A percentile compares a stretch with the other conserved stretches of the same genome.
Conservation (phyloP, 2,113 vertebrate species). For the Centropristis striata region DNA sequence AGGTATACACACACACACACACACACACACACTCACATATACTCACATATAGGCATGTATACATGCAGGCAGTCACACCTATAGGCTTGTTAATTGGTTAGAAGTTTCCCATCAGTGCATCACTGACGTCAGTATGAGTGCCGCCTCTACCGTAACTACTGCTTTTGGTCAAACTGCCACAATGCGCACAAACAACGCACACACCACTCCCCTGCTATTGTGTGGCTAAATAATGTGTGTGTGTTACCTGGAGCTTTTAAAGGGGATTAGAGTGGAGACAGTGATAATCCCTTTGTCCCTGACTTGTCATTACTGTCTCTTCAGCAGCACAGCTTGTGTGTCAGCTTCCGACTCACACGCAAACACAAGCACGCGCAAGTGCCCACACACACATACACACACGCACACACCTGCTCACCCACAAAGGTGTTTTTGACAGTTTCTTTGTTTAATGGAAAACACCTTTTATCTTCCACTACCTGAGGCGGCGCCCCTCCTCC, state of each 20-base stretch:
- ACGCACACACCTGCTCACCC: constrained; percentile 66
- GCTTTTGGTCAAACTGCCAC: constrained; percentile 40
- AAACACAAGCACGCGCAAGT: constrained; percentile 12
- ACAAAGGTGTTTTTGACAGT: constrained; percentile 81
- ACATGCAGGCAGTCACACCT: constrained; percentile 26
- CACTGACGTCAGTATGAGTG: constrained; percentile 20
- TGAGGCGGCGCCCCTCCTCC: constrained; percentile 67
- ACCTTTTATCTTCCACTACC: constrained; percentile 81
- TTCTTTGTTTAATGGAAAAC: constrained; percentile 83
- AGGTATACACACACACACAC: constrained; percentile 86
- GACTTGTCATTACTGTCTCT: constrained; percentile 80
- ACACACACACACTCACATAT: constrained; percentile 22
- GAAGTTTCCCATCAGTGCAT: constrained; percentile 48
- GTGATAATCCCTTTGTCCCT: constrained; percentile 85
- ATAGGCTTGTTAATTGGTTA: constrained; percentile 24
- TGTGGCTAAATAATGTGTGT: constrained; percentile 62
- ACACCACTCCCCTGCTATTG: constrained; percentile 37
- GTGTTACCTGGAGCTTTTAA: constrained; percentile 76
- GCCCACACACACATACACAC: constrained; percentile 52
- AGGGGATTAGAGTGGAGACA: constrained; percentile 83
- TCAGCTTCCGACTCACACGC: constrained; percentile 53
- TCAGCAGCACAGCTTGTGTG: constrained; percentile 61
- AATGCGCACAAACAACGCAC: constrained; percentile 33
- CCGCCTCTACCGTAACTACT: constrained; percentile 38
- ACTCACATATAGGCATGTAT: constrained; percentile 24